Base-by-base conservation (phyloP, 2,797 vertebrate genomes). In the Apogon hyalosoma region DNA sequence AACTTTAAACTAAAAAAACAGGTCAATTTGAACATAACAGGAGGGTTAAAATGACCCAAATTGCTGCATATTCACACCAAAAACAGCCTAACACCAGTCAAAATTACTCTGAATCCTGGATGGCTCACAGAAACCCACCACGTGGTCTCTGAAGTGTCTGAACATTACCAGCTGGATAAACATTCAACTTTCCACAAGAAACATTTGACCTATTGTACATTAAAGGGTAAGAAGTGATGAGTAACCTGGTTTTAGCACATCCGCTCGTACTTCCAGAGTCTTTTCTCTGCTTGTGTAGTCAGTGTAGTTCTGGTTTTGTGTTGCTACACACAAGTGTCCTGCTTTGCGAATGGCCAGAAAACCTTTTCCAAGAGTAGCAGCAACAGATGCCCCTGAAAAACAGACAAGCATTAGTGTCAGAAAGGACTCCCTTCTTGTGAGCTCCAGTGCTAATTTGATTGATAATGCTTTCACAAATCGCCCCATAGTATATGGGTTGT, bases 311-410 rank as follows among this genome's bases (percentile, higher is more conserved):
- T 95, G 92, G 0, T 38, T 63, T 46, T 53, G 8, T 0, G 94
- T 96, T 49, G 89, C 58, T 14, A 97, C 92, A 1, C 95, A 96
- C 19, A 97, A 85, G 51, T 96, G 94, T 54, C 95, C 95, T 0
- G 91, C 94, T 87, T 97, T 97, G 28, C 95, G 94, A 67, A 96
- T 74, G 5, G 95, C 93, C 83, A 97, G 76, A 60, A 97, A 97
- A 36, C 96, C 95, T 86, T 95, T 96, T 42, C 6, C 86, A 11
- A 97, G 90, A 0, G 6, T 19, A 14, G 59, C 63, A 0, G 96
- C 96, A 0, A 92, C 59, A 0, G 94, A 92, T 0, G 95, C 84
- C 0, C 96, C 96, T 97, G 70, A 6, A 85, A 63, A 58, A 40
- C 7, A 51, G 0, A 56, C 50, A 69, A 54, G 42, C 0, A 6